Conservation (phyloP, 2,797 vertebrate species). For the Anniella stebbinsi region DNA sequence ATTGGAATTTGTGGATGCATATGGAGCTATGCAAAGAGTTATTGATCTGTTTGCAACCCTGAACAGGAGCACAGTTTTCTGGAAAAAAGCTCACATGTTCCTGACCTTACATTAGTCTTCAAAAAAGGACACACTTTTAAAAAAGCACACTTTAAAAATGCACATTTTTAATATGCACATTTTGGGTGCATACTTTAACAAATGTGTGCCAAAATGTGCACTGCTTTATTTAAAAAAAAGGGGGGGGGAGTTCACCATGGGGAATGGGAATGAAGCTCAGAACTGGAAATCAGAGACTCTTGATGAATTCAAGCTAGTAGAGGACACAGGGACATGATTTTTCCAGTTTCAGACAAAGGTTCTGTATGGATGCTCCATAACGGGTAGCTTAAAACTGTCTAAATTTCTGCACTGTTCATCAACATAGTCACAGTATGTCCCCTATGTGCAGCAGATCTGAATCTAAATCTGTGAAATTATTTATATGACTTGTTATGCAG, state of each 20-base stretch:
- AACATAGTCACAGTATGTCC: neutral
- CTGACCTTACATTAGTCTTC: too few species aligned
- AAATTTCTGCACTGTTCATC: neutral
- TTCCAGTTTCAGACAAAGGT: neutral
- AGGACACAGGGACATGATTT: neutral
- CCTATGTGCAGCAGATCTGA: neutral
- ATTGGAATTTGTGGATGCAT: neutral
- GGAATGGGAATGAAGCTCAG: too few species aligned
- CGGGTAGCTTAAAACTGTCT: neutral
- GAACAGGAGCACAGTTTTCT: neutral
- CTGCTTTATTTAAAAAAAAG: too few species aligned
- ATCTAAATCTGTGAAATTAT: constrained; percentile 18
- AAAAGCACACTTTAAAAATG: too few species aligned
- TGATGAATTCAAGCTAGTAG: too few species aligned
- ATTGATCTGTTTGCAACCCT: neutral
- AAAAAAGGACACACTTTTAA: too few species aligned
- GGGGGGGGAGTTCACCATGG: too few species aligned
- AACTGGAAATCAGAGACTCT: too few species aligned
- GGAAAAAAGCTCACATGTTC: neutral
- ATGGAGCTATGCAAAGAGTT: neutral
- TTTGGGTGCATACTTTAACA: too few species aligned
- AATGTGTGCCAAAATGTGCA: too few species aligned
- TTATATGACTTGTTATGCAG: neutral
- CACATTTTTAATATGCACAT: too few species aligned
- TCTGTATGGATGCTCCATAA: neutral